Evolutionary conservation across 2,113 vertebrate genomes (phyloP).

Genomic region (Regulus satrapa): DNA sequence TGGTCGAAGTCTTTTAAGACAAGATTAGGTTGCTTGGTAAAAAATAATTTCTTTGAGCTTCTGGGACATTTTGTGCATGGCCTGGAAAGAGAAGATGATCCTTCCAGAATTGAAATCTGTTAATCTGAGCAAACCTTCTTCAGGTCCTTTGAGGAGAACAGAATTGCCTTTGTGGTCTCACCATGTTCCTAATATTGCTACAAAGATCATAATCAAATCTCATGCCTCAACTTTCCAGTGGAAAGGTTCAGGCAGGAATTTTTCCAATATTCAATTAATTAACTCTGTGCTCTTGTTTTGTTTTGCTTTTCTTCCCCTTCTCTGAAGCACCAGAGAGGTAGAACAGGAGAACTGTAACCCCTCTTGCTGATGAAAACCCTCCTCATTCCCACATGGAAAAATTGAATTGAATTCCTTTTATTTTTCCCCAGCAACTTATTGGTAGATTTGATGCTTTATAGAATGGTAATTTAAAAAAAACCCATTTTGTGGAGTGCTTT

Average conservation of each 20-base stretch:
- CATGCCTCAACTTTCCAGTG: neutral
- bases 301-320: neutral
- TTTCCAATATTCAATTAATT: neutral
- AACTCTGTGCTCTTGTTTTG: neutral
- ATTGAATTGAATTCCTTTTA: too few species aligned
- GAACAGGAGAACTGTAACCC: neutral
- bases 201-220: constrained; percentile 25
- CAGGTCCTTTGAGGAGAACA: neutral
- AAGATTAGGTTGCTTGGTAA: neutral
- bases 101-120: neutral
- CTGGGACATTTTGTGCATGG: neutral
- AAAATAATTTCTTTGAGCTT: constrained; percentile 22
- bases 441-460: neutral
- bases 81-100: constrained; percentile 21
- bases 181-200: neutral
- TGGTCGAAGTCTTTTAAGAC: neutral
- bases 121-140: constrained; percentile 21
- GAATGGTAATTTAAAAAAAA: neutral
- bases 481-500: neutral
- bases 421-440: fast-evolving
- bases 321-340: neutral
- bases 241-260: neutral
- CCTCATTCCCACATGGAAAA: neutral
- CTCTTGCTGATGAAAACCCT: neutral
- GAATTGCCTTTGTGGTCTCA: constrained; percentile 30